Conservation (phyloP, 2,888 invertebrate species). For the Drosophila fulvimacula region DNA sequence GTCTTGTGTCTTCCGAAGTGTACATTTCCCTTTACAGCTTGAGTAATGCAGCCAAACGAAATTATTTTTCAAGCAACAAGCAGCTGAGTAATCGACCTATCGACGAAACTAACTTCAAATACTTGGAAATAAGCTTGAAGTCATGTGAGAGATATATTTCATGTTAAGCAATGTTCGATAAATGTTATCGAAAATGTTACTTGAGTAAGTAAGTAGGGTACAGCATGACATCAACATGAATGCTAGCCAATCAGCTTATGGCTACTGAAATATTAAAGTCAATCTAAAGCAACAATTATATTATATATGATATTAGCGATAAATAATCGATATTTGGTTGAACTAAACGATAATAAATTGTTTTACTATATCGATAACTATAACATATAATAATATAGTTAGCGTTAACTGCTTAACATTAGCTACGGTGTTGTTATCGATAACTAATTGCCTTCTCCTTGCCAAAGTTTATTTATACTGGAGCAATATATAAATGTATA, state of each 20-base stretch:
- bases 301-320: too few relatives aligned
- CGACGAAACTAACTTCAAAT: conserved; percentile 4
- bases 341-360: too few relatives aligned
- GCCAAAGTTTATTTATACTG: background rate
- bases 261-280: too few relatives aligned
- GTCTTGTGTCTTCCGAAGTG: conserved; percentile 24
- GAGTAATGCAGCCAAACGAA: conserved; percentile 46
- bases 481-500: background rate
- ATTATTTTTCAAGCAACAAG: conserved; percentile 8
- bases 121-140: conserved; percentile 13
- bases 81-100: conserved; percentile 43
- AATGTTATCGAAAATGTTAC: conserved; percentile 13
- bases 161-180: background rate
- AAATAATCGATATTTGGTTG: too few relatives aligned
- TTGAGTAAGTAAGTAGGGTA: background rate
- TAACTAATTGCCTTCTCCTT: background rate
- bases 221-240: background rate
- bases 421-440: background rate
- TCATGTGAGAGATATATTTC: background rate
- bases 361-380: conserved; percentile 5
- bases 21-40: conserved; percentile 29
- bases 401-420: too few relatives aligned
- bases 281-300: too few relatives aligned
- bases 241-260: background rate
- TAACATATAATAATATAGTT: background rate